Evolutionary conservation across 1,140 invertebrate genomes (phyloP), one percentile per base, ranked within the genome.

Genomic region (Nephila pilipes): DNA sequence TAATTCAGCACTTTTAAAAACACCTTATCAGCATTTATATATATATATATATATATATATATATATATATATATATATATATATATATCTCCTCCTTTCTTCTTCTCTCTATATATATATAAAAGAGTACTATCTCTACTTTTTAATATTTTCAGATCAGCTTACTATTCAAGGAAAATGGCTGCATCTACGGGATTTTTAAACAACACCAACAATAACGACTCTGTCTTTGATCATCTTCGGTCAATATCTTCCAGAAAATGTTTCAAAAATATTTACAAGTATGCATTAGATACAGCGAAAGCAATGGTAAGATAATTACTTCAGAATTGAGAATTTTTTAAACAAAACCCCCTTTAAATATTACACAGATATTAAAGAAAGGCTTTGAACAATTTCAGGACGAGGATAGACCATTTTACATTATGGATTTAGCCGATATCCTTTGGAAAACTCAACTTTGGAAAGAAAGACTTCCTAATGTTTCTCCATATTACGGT

Each of bases 401-500:
- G 87, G 63, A 54, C 20, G 29, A 57, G 32, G 98, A 99, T 95
- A 98, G 99, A 95, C 97, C 99, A 60, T 99, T 99, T 95, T 99
- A 98, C 95, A 97, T 99, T 85, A 97, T 98, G 95, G 98, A 99
- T 95, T 96, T 99, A 88, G 98, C 97, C 69, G 98, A 98, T 94
- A 97, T 99, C 94, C 97, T 99, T 58, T 96, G 96, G 4, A 98
- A 99, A 95, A 97, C 98, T 95, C 96, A 97, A 94, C 97, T 97
- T 75, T 99, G 99, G 98, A 97, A 97, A 91, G 95, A 97, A 85
- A 96, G 97, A 88, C 95, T 99, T 96, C 98, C 99, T 10, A 96
- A 98, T 32, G 98, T 99, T 14, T 96, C 97, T 85, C 98, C 99
- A 6, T 98, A 97, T 96, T 99, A 99, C 96, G 98, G 99, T 94